Percentiles rank a stretch among this genome's conserved stretches.
These are phyloP conservation scores for Melitaea athalia DNA, from an alignment of 2,888 invertebrate species.

Conservation along the genomic window DNA sequence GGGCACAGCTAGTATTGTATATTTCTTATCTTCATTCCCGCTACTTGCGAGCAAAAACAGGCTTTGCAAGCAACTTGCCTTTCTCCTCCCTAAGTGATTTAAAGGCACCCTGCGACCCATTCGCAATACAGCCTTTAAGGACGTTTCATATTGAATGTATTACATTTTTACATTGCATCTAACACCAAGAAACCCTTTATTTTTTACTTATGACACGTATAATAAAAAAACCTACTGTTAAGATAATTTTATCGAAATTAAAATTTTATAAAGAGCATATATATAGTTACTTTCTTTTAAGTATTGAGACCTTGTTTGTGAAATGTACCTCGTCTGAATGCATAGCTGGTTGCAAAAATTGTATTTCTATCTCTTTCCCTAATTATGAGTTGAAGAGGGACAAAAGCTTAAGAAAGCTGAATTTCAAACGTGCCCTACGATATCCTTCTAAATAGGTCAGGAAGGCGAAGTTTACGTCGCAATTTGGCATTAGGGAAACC, in stretches of 20 bases:
- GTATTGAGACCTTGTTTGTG: slow-evolving; percentile 12
- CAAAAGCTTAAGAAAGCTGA: slow-evolving; percentile 53
- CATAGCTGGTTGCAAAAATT: slow-evolving; percentile 39
- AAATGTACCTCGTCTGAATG: slow-evolving; percentile 28
- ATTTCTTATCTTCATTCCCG: slow-evolving; percentile 57
- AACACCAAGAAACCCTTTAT: background rate
- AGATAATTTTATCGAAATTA: background rate
- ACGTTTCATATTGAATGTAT: slow-evolving; percentile 22
- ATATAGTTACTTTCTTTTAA: background rate
- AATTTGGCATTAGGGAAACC: slow-evolving; percentile 71
- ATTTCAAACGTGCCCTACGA: slow-evolving; percentile 66
- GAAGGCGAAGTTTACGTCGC: slow-evolving; percentile 79
- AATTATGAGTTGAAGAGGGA: slow-evolving; percentile 54
- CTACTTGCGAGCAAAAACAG: slow-evolving; percentile 70
- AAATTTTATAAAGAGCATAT: background rate
- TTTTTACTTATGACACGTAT: background rate
- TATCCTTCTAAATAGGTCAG: slow-evolving; percentile 80
- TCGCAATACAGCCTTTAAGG: slow-evolving; percentile 41
- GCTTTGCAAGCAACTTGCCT: slow-evolving; percentile 56
- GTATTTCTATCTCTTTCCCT: slow-evolving; percentile 54
- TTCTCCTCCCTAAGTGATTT: slow-evolving; percentile 76
- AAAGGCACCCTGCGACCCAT: slow-evolving; percentile 69
- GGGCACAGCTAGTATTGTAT: no score
- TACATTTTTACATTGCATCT: background rate
- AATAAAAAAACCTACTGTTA: background rate